phyloP scores from a whole-genome alignment of 2,888 invertebrate species.

The Ischnus inquisitorius region DNA sequence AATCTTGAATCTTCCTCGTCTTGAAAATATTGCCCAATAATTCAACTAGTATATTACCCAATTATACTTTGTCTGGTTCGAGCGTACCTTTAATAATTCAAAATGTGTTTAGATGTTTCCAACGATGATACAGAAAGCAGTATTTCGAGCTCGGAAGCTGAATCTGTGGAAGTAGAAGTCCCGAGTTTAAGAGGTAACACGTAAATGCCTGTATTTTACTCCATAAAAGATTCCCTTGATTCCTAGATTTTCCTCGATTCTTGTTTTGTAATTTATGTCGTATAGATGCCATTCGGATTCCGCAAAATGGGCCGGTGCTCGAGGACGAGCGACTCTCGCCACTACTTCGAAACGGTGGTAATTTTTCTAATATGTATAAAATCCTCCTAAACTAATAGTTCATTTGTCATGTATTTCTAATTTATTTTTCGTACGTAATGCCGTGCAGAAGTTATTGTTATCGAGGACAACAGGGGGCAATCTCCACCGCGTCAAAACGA shows the following conservation, averaged over 20 bases:
- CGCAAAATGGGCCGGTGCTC: neutral
- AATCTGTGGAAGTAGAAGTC: neutral
- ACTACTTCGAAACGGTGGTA: neutral
- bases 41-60: neutral
- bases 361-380: neutral
- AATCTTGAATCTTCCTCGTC: too few species aligned
- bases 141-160: too few species aligned
- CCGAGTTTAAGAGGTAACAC: neutral
- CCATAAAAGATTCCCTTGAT: neutral
- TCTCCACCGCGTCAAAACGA: too few species aligned
- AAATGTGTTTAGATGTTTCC: slow-evolving; percentile 1
- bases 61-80: neutral
- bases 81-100: neutral
- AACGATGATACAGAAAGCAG: neutral
- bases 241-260: neutral
- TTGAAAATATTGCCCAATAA: neutral
- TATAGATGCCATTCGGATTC: neutral
- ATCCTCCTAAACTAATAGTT: neutral
- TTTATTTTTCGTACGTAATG: too few species aligned
- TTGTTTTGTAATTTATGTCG: neutral
- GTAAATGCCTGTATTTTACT: neutral
- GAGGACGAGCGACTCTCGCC: neutral
- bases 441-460: too few species aligned
- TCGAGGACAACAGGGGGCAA: too few species aligned
- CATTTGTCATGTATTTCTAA: too few species aligned